Percentiles rank a stretch among this genome's conserved stretches.
Conservation (phyloP, 2,888 invertebrate species). For the Polia nebulosa region DNA sequence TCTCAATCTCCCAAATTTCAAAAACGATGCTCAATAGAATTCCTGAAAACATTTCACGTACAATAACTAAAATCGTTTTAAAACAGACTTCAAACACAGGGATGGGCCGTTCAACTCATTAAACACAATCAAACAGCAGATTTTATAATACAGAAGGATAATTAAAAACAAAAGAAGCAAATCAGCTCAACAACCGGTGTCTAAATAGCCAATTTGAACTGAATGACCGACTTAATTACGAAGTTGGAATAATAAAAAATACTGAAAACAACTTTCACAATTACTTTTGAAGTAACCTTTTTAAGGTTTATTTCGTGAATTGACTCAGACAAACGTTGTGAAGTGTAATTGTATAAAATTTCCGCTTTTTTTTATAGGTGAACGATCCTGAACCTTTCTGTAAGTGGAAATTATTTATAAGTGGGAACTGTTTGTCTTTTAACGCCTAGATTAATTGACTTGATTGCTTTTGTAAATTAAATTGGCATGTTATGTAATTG, state of each 20-base stretch:
- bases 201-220: conserved; percentile 61
- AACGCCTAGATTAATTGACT: not conserved
- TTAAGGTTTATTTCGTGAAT: conserved; percentile 41
- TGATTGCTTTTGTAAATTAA: not conserved
- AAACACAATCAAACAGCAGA: conserved; percentile 42
- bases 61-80: conserved; percentile 15
- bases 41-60: not conserved
- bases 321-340: conserved; percentile 22
- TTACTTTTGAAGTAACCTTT: conserved; percentile 51
- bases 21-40: not conserved
- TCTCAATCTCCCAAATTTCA: not conserved
- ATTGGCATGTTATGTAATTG: no score
- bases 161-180: conserved; percentile 56
- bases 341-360: conserved; percentile 37
- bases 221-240: conserved; percentile 59
- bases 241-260: conserved; percentile 56
- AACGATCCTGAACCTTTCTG: not conserved
- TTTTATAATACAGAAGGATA: conserved; percentile 40
- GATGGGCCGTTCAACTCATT: conserved; percentile 31
- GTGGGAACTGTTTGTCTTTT: not conserved
- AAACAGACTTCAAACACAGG: conserved; percentile 18
- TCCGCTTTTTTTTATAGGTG: conserved; percentile 9
- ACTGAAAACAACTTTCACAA: conserved; percentile 62
- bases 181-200: conserved; percentile 48
- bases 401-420: not conserved